Evolutionary conservation across 35 echinoderm and acorn worm species (phyloP).

Genomic region (Apostichopus parvimensis): DNA sequence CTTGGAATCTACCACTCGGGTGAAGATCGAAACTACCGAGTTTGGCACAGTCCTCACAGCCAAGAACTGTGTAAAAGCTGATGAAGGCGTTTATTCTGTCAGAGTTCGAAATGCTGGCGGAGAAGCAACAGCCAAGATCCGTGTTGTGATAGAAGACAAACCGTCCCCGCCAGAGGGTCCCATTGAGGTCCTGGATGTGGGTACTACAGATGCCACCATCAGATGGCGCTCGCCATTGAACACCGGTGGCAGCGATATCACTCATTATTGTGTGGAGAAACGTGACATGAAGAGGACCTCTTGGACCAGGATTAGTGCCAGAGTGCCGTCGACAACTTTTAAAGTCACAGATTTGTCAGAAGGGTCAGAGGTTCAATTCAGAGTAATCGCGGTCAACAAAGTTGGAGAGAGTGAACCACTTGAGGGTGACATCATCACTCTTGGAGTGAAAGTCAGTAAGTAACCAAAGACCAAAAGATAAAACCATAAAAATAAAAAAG

Average conservation of each 20-base stretch:
- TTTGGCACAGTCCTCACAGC: constrained; percentile 73
- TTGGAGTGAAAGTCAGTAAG: constrained; percentile 54
- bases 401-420: constrained; percentile 97
- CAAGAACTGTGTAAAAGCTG: constrained; percentile 90
- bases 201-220: constrained; percentile 82
- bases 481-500: no score
- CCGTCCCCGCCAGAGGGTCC: constrained; percentile 80
- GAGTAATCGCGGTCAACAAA: constrained; percentile 88
- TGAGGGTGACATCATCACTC: constrained; percentile 45
- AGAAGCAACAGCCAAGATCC: constrained; percentile 72
- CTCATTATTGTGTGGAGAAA: constrained; percentile 92
- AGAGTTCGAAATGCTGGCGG: constrained; percentile 74
- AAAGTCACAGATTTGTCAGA: constrained; percentile 73
- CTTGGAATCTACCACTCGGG: constrained; percentile 64
- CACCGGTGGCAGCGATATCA: constrained; percentile 86
- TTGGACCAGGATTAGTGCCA: constrained; percentile 63
- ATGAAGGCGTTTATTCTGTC: constrained; percentile 73
- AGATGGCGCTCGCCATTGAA: constrained; percentile 73
- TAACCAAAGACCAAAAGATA: no score
- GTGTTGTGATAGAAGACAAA: constrained; percentile 78
- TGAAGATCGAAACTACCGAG: constrained; percentile 86
- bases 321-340: constrained; percentile 56
- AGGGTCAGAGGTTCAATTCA: constrained; percentile 79
- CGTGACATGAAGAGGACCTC: constrained; percentile 86
- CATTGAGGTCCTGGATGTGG: constrained; percentile 71